Percentiles rank a stretch among this genome's conserved stretches.
phyloP scores from a whole-genome alignment of 2,797 vertebrate species.

The Sitta carolinensis region DNA sequence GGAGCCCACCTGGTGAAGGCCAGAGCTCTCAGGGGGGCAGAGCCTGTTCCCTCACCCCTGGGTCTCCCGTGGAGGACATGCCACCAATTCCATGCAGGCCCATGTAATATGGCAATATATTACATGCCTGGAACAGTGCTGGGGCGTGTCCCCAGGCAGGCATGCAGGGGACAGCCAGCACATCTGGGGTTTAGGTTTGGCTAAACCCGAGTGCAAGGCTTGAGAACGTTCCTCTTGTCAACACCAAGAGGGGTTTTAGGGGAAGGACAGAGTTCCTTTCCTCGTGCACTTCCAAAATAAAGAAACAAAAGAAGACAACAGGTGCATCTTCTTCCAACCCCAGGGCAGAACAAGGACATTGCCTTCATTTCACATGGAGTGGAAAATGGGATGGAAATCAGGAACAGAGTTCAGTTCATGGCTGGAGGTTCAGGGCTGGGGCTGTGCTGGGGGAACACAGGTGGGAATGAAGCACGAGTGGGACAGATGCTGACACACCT shows the following conservation, averaged over 20 bases:
- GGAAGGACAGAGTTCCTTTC: not conserved
- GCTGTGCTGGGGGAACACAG: not conserved
- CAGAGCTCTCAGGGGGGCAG: not conserved
- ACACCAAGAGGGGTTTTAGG: not conserved
- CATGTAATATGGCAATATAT: slow-evolving; percentile 57
- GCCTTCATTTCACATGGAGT: not conserved
- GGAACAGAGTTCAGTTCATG: not conserved
- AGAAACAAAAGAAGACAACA: not conserved
- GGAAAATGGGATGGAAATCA: slow-evolving; percentile 49
- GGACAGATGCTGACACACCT: not conserved
- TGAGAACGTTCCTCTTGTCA: not conserved
- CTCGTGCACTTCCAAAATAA: not conserved
- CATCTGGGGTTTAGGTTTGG: not conserved
- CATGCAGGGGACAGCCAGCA: slow-evolving; percentile 53
- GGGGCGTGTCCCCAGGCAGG: not conserved
- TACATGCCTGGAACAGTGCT: slow-evolving; percentile 47
- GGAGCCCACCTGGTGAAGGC: not conserved
- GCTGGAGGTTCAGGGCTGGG: not conserved
- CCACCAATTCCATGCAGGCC: slow-evolving; percentile 47
- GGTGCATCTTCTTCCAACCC: not conserved
- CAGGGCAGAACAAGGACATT: not conserved
- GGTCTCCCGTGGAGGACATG: slow-evolving; percentile 24
- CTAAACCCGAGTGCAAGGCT: not conserved
- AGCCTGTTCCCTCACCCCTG: not conserved
- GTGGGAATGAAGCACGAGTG: not conserved